phyloP scores from a whole-genome alignment of 1,140 invertebrate species.

The Globodera ellingtonae region DNA sequence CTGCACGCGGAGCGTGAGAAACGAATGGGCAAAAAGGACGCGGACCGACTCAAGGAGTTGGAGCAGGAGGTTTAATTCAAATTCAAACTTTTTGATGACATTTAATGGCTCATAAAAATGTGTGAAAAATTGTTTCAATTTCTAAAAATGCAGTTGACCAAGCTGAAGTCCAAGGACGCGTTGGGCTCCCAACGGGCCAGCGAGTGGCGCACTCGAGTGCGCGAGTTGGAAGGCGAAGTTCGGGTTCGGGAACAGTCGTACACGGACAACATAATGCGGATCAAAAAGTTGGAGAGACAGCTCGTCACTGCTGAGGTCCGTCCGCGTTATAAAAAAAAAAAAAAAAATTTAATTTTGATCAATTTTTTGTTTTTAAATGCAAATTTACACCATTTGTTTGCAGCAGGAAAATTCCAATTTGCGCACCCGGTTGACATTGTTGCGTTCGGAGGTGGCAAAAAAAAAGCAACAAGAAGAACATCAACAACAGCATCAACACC shows the following conservation, averaged over 20 bases:
- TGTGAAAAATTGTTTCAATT: background rate
- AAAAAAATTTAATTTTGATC: background rate
- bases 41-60: constrained; percentile 5
- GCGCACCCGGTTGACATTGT: constrained; percentile 9
- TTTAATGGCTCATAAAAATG: background rate
- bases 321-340: background rate
- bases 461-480: background rate
- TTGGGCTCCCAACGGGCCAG: background rate
- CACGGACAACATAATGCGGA: background rate
- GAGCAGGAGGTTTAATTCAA: constrained; percentile 10
- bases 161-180: constrained; percentile 5
- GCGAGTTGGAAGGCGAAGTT: constrained; percentile 18
- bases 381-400: background rate
- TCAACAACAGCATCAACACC: background rate
- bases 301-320: constrained; percentile 8
- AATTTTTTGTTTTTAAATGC: background rate
- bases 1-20: constrained; percentile 12
- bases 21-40: constrained; percentile 8
- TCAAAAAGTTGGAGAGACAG: background rate
- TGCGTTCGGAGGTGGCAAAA: background rate
- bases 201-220: constrained; percentile 6
- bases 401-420: constrained; percentile 18
- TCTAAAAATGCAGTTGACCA: background rate
- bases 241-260: constrained; percentile 3
- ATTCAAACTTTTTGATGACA: background rate